These are phyloP conservation scores for Pocota personata DNA, from an alignment of 2,888 invertebrate genomes.

Conservation along the genomic window DNA sequence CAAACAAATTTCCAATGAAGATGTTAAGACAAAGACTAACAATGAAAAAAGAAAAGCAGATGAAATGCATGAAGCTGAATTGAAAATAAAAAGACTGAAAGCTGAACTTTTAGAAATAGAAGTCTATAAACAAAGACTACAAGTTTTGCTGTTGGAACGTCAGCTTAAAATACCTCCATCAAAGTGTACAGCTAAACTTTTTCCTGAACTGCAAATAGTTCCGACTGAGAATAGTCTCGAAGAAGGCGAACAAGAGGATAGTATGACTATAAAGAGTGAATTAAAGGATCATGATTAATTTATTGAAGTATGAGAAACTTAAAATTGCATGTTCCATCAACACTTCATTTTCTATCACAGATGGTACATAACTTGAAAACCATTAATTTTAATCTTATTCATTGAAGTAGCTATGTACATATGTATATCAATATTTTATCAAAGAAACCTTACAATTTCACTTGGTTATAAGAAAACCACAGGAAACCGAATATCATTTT, in stretches of 20 bases:
- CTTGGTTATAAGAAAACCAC: too few species aligned
- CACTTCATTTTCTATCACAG: too few species aligned
- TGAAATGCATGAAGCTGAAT: constrained; percentile 9
- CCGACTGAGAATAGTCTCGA: not conserved
- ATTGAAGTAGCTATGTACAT: too few species aligned
- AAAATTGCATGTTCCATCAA: too few species aligned
- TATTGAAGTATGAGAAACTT: too few species aligned
- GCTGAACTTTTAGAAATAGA: constrained; percentile 31
- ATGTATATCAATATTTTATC: too few species aligned
- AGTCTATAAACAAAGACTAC: constrained; percentile 17
- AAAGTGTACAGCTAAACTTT: not conserved
- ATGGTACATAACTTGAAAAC: too few species aligned
- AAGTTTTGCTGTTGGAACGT: constrained; percentile 24
- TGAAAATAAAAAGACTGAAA: constrained; percentile 24
- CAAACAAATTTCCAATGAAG: not conserved
- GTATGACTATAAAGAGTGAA: not conserved
- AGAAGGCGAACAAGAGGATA: not conserved
- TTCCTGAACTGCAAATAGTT: not conserved
- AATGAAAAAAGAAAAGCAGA: not conserved
- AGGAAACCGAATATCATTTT: too few species aligned
- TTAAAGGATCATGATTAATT: too few species aligned
- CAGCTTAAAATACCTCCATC: constrained; percentile 11
- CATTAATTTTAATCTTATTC: too few species aligned
- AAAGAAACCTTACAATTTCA: too few species aligned
- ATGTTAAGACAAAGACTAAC: not conserved